These are phyloP conservation scores for Helarctos malayanus DNA, from an alignment of 2,797 vertebrate species.

Conservation along the genomic window DNA sequence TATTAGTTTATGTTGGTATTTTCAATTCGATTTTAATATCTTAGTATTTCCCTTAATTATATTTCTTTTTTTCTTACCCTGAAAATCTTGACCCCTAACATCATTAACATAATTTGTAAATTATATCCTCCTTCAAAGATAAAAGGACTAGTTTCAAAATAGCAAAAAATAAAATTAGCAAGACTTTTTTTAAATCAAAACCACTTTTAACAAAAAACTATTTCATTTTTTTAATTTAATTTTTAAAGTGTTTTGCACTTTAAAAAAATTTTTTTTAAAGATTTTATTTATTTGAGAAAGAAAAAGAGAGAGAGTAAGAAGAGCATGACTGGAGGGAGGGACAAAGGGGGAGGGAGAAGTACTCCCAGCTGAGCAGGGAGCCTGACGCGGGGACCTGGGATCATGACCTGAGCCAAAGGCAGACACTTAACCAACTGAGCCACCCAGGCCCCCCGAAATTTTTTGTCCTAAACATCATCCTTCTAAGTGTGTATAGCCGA, in stretches of 20 bases:
- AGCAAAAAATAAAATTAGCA: background rate
- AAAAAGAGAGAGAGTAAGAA: background rate
- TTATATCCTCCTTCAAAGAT: background rate
- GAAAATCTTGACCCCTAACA: background rate
- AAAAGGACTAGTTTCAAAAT: slow-evolving; percentile 8
- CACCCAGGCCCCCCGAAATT: too few relatives aligned
- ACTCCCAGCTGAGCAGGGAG: too few relatives aligned
- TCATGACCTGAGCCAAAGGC: too few relatives aligned
- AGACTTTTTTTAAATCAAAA: background rate
- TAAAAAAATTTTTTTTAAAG: background rate
- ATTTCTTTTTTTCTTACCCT: background rate
- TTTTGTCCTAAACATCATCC: background rate
- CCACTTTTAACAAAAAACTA: background rate
- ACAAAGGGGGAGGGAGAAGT: too few relatives aligned
- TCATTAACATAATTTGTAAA: background rate
- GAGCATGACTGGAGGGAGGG: background rate
- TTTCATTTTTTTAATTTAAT: background rate
- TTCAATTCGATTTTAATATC: background rate
- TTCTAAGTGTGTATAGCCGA: background rate
- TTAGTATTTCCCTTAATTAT: background rate
- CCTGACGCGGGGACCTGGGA: too few relatives aligned
- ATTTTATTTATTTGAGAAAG: background rate
- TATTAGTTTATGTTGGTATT: background rate
- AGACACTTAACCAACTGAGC: too few relatives aligned
- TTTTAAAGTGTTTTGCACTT: background rate